Evolutionary conservation across 2,797 vertebrate species (phyloP).

Genomic region (Chromobotia macracanthus): DNA sequence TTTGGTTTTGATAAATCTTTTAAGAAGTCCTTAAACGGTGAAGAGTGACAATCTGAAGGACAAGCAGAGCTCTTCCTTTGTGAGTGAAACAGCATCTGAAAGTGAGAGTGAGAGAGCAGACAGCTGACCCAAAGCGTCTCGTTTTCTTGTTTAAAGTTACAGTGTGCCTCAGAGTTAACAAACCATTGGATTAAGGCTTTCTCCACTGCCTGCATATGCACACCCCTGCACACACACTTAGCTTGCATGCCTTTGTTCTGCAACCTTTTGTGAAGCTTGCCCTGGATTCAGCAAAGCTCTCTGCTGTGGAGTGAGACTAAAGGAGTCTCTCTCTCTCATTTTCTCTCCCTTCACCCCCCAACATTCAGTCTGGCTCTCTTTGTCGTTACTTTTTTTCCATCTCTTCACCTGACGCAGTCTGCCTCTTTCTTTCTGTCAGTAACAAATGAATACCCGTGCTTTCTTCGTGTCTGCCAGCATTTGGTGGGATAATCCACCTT

Average conservation of each 20-base stretch:
- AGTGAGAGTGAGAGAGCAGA: constrained; percentile 30
- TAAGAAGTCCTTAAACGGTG: constrained; percentile 22
- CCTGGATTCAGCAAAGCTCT: constrained; percentile 74
- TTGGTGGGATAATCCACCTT: constrained; percentile 80
- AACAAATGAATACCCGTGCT: constrained; percentile 53
- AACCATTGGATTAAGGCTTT: constrained; percentile 72
- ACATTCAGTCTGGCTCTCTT: constrained; percentile 38
- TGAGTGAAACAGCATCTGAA: constrained; percentile 43
- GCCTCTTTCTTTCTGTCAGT: constrained; percentile 44
- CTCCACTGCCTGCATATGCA: constrained; percentile 56
- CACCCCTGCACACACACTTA: constrained; percentile 66
- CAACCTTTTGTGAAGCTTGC: constrained; percentile 71
- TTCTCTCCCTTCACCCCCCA: neutral
- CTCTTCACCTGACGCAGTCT: constrained; percentile 62
- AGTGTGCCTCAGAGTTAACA: constrained; percentile 71
- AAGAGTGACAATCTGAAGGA: constrained; percentile 47
- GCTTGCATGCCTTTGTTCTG: constrained; percentile 74
- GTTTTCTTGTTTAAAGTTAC: constrained; percentile 60
- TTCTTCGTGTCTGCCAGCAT: constrained; percentile 72
- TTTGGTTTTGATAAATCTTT: constrained; percentile 45
- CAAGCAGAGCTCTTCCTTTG: constrained; percentile 26
- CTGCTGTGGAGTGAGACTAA: constrained; percentile 68
- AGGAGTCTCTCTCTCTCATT: constrained; percentile 27
- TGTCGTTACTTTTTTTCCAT: constrained; percentile 44
- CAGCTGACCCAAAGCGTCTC: constrained; percentile 43